A percentile compares a stretch with the other conserved stretches of the same genome.
Conservation (phyloP, 2,113 vertebrate genomes). For the Marcusenius ussheri region DNA sequence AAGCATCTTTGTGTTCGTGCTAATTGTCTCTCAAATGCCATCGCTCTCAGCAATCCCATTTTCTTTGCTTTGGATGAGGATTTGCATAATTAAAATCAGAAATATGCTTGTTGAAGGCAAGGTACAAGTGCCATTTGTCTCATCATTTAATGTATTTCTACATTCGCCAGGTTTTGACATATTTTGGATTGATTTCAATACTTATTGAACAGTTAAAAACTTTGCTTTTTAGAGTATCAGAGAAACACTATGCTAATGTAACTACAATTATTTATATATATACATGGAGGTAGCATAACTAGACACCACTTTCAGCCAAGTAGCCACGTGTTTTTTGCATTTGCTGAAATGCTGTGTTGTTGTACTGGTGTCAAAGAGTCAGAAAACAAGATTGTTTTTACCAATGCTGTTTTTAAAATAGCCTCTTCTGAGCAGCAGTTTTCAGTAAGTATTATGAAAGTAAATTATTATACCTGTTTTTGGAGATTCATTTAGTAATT, state of each 20-base stretch:
- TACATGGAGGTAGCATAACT: neutral
- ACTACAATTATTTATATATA: neutral
- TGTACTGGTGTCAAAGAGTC: neutral
- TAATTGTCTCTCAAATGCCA: conserved; percentile 4
- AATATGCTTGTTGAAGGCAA: neutral
- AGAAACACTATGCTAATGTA: neutral
- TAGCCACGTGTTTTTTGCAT: neutral
- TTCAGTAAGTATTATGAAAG: neutral
- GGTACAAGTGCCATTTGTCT: neutral
- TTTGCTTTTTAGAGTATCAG: neutral
- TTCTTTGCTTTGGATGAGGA: conserved; percentile 6
- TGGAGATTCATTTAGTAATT: neutral
- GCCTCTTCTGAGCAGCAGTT: neutral
- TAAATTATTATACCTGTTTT: neutral
- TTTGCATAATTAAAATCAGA: conserved; percentile 18
- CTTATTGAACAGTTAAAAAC: neutral
- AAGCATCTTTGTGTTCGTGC: neutral
- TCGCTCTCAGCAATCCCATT: conserved; percentile 8
- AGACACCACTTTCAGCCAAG: neutral
- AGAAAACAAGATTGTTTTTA: neutral
- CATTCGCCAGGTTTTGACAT: neutral
- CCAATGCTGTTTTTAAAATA: neutral
- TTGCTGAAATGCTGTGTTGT: neutral
- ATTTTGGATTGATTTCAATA: neutral
- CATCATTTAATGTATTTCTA: neutral